Conservation (phyloP, 2,888 invertebrate species). For the Proisotoma minuta region DNA sequence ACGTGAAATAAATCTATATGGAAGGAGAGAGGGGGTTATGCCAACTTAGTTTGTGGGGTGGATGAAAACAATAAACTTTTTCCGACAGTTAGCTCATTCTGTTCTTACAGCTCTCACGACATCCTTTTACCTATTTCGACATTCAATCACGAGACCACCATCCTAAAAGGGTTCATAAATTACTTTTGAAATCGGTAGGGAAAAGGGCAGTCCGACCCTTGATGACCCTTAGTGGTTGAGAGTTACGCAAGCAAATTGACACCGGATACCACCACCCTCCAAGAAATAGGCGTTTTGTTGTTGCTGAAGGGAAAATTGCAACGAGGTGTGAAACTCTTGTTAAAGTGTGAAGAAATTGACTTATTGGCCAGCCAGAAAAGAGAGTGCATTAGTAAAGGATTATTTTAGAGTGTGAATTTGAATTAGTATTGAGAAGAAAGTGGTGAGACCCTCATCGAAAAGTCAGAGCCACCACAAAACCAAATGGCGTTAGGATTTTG, state of each 20-base stretch:
- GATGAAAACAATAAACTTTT: constrained; percentile 42
- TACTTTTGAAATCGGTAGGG: not conserved
- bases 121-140: constrained; percentile 21
- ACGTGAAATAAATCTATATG: constrained; percentile 18
- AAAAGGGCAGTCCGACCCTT: constrained; percentile 1
- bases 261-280: not conserved
- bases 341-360: constrained; percentile 1
- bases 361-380: too few species aligned
- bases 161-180: not conserved
- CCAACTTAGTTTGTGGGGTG: constrained; percentile 19
- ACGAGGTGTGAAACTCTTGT: constrained; percentile 21
- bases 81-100: constrained; percentile 32
- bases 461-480: too few species aligned
- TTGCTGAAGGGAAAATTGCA: constrained; percentile 7
- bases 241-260: constrained; percentile 1
- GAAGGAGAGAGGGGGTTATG: not conserved
- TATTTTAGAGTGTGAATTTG: too few species aligned
- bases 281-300: not conserved
- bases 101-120: constrained; percentile 36
- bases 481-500: too few species aligned
- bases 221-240: not conserved
- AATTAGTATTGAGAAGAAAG: too few species aligned
- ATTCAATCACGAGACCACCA: not conserved
- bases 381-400: too few species aligned
- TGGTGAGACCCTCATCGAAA: too few species aligned